Evolutionary conservation across 1,140 invertebrate genomes (phyloP).

Genomic region (Caenorhabditis inopinata): DNA sequence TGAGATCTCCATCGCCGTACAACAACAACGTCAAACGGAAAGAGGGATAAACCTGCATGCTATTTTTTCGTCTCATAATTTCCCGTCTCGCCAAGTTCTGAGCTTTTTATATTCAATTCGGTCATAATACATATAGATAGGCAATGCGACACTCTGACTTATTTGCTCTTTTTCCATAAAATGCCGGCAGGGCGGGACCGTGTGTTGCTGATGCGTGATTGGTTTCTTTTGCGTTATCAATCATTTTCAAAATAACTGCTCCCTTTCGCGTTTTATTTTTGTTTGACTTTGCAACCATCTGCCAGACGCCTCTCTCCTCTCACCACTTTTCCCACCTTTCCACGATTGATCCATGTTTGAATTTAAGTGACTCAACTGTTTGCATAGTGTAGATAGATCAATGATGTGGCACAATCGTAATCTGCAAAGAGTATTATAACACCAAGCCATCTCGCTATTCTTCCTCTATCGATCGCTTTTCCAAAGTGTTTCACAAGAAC

Average conservation of each 20-base stretch:
- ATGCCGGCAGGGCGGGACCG: background rate
- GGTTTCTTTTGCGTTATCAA: background rate
- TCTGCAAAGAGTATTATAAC: no score
- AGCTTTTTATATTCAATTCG: background rate
- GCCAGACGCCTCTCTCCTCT: no score
- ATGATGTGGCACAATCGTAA: slow-evolving; percentile 2
- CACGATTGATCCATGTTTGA: background rate
- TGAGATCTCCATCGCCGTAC: no score
- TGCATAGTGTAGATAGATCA: slow-evolving; percentile 6
- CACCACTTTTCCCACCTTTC: no score
- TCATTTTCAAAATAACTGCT: background rate
- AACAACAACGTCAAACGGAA: background rate
- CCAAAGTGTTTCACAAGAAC: no score
- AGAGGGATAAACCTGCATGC: no score
- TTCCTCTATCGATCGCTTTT: background rate
- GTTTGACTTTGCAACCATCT: background rate
- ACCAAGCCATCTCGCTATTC: background rate
- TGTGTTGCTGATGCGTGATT: background rate
- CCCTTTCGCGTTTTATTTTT: background rate
- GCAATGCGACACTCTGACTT: background rate
- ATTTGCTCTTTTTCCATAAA: slow-evolving; percentile 23
- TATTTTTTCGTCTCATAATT: background rate
- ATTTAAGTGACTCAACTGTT: slow-evolving; percentile 10
- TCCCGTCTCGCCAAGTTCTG: background rate
- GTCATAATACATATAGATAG: background rate